Conservation (phyloP, 2,113 vertebrate genomes). For the Petaurus breviceps region DNA sequence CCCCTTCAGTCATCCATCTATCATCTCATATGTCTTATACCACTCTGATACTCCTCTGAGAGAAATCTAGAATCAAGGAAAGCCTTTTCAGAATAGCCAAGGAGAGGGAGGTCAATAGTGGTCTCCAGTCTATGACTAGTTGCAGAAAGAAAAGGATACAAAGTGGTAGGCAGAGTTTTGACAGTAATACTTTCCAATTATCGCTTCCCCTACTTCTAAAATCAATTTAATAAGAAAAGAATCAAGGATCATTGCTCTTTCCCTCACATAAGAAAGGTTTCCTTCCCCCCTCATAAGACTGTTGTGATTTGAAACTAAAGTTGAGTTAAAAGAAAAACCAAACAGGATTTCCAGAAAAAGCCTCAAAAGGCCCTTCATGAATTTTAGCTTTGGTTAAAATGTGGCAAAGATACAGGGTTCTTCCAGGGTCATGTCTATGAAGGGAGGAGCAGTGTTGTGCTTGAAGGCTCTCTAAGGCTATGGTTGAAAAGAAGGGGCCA, state of each 20-base stretch:
- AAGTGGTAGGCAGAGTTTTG: not conserved
- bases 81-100: too few relatives aligned
- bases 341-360: not conserved
- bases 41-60: too few relatives aligned
- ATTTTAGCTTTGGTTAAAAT: constrained; percentile 6
- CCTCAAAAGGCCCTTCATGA: not conserved
- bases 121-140: not conserved
- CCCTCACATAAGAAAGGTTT: not conserved
- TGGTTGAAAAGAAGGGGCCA: not conserved
- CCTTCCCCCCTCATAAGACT: not conserved
- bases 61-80: too few relatives aligned
- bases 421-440: not conserved
- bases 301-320: not conserved
- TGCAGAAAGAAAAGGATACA: not conserved
- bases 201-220: not conserved
- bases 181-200: too few relatives aligned
- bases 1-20: too few relatives aligned
- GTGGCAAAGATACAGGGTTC: not conserved
- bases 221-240: not conserved
- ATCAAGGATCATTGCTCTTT: not conserved
- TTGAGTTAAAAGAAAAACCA: constrained; percentile 2
- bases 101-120: too few relatives aligned
- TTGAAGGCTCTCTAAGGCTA: not conserved
- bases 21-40: too few relatives aligned
- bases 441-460: not conserved